phyloP scores from a whole-genome alignment of 1,140 invertebrate species.

The Hesperophylax magnus region DNA sequence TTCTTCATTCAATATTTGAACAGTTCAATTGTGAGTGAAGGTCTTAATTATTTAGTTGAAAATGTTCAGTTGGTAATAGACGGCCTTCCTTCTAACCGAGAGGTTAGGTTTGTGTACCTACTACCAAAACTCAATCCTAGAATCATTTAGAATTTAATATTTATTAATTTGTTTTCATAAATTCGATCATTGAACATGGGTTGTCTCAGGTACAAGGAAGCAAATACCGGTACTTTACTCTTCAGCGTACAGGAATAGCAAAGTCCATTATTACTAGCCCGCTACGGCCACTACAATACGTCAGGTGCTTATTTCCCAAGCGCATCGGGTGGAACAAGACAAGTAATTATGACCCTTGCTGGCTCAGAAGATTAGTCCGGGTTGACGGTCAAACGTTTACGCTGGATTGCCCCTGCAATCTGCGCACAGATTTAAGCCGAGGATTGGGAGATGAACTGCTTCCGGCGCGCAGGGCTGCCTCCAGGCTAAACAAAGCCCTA shows the following conservation, averaged over 20 bases:
- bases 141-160: no score
- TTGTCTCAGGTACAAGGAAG: no score
- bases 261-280: conserved; percentile 4
- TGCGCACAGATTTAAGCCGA: conserved; percentile 7
- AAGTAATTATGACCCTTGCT: conserved; percentile 26
- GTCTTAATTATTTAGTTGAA: no score
- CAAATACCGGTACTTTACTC: neutral
- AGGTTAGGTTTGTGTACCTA: no score
- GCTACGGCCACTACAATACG: neutral
- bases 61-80: no score
- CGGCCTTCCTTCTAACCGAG: no score
- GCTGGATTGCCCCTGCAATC: conserved; percentile 3
- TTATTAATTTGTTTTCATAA: no score
- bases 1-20: no score
- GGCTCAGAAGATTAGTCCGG: conserved; percentile 11
- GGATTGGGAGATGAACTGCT: neutral
- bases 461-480: neutral
- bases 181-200: no score
- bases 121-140: no score
- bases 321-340: neutral
- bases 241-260: neutral
- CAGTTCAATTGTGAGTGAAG: no score
- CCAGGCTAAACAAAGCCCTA: no score
- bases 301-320: neutral
- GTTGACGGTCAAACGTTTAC: conserved; percentile 9